Evolutionary conservation across 2,888 invertebrate species (phyloP), one percentile per base, ranked within the genome.

Genomic region (Caenorhabditis becei): DNA sequence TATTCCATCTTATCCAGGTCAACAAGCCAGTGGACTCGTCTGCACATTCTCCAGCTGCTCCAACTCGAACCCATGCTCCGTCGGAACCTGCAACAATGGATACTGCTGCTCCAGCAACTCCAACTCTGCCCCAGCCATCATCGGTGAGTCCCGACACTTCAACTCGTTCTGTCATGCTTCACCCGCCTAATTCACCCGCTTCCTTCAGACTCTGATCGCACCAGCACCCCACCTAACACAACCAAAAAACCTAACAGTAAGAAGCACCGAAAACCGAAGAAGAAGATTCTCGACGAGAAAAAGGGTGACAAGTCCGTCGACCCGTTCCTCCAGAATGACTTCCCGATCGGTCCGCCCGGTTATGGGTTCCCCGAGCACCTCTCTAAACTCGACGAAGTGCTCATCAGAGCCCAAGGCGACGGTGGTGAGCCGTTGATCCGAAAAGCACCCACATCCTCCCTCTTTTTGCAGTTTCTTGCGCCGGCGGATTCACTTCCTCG

Each of bases 1-100:
- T 26, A 20, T 54, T 20, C 24, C 54, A 54, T 26, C 24, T 18
- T 18, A 49, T 62, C 24, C 63, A 85, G 81, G 81, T 66, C 77
- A 80, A 69, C 77, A 78, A 71, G 66, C 83, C 53, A 82, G 71
- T 74, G 89, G 89, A 71, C 82, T 90, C 62, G 84, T 89, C 51
- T 90, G 90, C 80, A 89, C 89, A n/a, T 90, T 86, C 85, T 83
- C 87, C 53, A 86, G 86, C 59, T 90, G 90, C 86, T 88, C 89
- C 63, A 86, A 84, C 83, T 77, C 80, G 20, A 88, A 87, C 66
- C 89, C 90, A 14, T 90, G 90, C 86, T 83, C 82, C 32, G 66
- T 80, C 59, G 90, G 90, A 80, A 89, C 87, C 66, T 90, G 90
- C 77, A 90, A 90, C 87, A 89, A 90, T 72, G 90, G 90, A 78